Evolutionary conservation across 53 echinoderm and acorn worm species (phyloP), one percentile per base, ranked within the genome.

Genomic region (Holothuria scabra): DNA sequence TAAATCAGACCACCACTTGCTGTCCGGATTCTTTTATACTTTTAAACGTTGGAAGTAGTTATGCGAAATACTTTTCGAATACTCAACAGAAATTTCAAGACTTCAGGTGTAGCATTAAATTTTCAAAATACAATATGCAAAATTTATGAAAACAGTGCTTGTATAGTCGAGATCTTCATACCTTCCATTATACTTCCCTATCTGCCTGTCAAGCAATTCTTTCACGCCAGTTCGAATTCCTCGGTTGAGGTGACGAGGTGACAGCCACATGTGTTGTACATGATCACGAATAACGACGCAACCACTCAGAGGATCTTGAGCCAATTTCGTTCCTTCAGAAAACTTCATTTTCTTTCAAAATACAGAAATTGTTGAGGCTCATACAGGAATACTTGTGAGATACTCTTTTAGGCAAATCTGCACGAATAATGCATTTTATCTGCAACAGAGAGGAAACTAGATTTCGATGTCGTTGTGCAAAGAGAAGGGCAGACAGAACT

Each of bases 201-300:
- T 35, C 30, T 31, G 68, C 12, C 29, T 68, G n/a, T 38, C 37
- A 33, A 68, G 68, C 32, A 31, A 10, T 68, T 68, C 68, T 33
- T 33, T 68, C 20, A 68, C 34, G 32, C 68, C 68, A 38, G 41
- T 20, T n/a, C 37, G 19, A 29, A 68, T 68, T 29, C 29, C 19
- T 3, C 68, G 38, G 23, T 64, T 64, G 37, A 68, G 37, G 68
- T 31, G 37, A 68, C 68, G 68, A 3, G 68, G 68, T 31, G 68
- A 6, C 20, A 68, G 68, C 32, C 68, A 31, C 37, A 68, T 29
- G 34, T 33, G 68, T 35, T 68, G 68, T 12, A 38, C 68, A 68
- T 68, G 34, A 4, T 33, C 33, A 68, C 68, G 30, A 68, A 68
- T 33, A 33, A 68, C 68, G 37, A 33, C 68, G 37, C 68, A 68